Evolutionary conservation across 2,797 vertebrate genomes (phyloP).

Genomic region (Botia almorhae): DNA sequence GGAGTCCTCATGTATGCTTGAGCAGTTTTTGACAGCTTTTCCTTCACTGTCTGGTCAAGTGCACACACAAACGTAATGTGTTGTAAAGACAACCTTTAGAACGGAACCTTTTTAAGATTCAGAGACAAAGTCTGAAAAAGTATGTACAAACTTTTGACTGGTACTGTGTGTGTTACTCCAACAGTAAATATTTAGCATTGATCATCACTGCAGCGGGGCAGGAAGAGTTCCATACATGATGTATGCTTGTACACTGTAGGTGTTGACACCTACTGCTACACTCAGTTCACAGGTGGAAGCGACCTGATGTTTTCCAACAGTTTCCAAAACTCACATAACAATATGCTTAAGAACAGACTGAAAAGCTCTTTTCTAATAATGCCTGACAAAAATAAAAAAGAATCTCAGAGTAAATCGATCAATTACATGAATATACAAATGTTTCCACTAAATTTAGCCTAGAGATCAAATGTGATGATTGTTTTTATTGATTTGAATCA

Average conservation of each 20-base stretch:
- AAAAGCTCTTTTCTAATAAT: background rate
- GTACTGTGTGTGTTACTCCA: background rate
- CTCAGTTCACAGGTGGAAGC: background rate
- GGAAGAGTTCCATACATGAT: background rate
- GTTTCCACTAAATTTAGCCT: conserved; percentile 18
- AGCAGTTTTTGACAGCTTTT: background rate
- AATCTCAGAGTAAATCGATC: background rate
- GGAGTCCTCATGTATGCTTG: background rate
- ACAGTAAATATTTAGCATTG: background rate
- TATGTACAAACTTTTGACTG: background rate
- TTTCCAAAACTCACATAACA: background rate
- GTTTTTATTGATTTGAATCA: conserved; percentile 17
- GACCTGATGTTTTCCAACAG: background rate
- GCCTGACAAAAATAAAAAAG: background rate
- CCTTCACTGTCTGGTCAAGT: background rate
- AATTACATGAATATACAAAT: conserved; percentile 1
- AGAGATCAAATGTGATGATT: conserved; percentile 2
- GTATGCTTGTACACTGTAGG: conserved; percentile 12
- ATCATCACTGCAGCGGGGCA: conserved; percentile 23
- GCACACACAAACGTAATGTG: background rate
- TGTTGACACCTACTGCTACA: conserved; percentile 11
- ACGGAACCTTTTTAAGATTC: too few relatives aligned
- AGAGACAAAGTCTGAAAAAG: background rate
- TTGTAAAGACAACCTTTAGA: too few relatives aligned
- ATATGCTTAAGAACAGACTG: background rate